Evolutionary conservation across 2,797 vertebrate genomes (phyloP).

Genomic region (Ctenosaura bakeri): DNA sequence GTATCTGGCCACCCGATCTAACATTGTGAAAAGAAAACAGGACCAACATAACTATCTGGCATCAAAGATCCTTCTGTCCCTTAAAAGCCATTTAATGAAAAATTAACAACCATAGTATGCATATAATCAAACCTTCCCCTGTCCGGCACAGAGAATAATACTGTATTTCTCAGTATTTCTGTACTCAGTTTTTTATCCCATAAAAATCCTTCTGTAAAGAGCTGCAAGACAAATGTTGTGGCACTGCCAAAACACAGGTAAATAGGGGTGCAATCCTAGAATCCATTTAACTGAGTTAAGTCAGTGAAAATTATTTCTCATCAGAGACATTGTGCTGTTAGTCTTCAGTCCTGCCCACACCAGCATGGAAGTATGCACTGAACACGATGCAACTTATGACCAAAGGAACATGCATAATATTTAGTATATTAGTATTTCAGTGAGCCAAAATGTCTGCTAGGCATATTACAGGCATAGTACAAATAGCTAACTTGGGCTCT

Average conservation of each 20-base stretch:
- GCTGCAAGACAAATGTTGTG: background rate
- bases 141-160: background rate
- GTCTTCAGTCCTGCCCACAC: background rate
- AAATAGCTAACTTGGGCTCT: conserved; percentile 21
- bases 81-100: conserved; percentile 1
- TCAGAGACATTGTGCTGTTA: background rate
- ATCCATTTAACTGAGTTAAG: background rate
- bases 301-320: background rate
- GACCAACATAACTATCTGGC: background rate
- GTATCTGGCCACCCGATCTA: background rate
- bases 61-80: background rate
- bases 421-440: too few species aligned
- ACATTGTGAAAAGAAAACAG: background rate
- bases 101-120: background rate
- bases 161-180: conserved; percentile 14
- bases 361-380: background rate
- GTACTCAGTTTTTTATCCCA: fast-evolving
- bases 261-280: background rate
- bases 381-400: background rate
- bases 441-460: background rate
- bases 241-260: background rate
- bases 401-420: background rate
- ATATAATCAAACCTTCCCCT: background rate
- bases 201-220: background rate
- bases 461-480: conserved; percentile 14